Evolutionary conservation across 2,888 invertebrate genomes (phyloP).

Genomic region (Drosophila fulvimacula): DNA sequence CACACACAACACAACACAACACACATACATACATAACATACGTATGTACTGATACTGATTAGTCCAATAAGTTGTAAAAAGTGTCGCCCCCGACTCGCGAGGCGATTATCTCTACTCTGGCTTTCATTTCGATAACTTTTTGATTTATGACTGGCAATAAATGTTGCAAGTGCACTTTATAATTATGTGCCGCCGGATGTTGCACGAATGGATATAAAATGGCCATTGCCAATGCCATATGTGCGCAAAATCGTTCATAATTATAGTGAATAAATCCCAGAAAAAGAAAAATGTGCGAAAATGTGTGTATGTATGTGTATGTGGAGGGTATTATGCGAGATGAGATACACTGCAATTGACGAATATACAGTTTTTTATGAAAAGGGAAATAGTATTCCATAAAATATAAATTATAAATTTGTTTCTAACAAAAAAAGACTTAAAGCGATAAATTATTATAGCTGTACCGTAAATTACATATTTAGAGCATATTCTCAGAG

Average conservation of each 20-base stretch:
- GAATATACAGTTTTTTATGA: too few species aligned
- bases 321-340: neutral
- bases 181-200: constrained; percentile 66
- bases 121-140: constrained; percentile 79
- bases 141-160: constrained; percentile 84
- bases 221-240: constrained; percentile 58
- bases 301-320: neutral
- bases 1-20: neutral
- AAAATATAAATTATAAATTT: too few species aligned
- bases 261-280: constrained; percentile 39
- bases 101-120: constrained; percentile 71
- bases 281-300: neutral
- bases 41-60: constrained; percentile 61
- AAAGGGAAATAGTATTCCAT: too few species aligned
- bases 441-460: too few species aligned
- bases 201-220: constrained; percentile 28
- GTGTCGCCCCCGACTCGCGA: constrained; percentile 53
- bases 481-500: too few species aligned
- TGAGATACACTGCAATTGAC: constrained; percentile 15
- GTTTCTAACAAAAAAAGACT: too few species aligned
- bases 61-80: constrained; percentile 82
- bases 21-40: neutral
- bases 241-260: constrained; percentile 57
- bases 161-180: constrained; percentile 76
- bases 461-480: too few species aligned